Base-by-base conservation (phyloP, 2,113 vertebrate genomes). In the Ceyx cyanopectus region DNA sequence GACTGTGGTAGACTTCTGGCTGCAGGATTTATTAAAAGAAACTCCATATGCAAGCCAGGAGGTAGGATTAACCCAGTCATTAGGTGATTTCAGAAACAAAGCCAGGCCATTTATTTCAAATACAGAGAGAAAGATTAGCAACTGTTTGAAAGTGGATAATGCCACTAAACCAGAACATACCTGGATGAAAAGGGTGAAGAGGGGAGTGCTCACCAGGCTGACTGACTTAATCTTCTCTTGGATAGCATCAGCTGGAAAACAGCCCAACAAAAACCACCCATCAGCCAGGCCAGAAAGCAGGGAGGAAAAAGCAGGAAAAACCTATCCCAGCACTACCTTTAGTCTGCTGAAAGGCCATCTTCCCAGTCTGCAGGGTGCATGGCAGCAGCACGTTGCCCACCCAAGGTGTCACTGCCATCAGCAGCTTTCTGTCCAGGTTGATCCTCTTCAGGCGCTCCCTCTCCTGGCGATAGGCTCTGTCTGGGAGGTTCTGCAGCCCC, bases 141-240 rank as follows among this genome's bases (percentile, higher is more conserved):
- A 19, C 29, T 75, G 50, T 76, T 7, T 82, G 45, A 79, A 80
- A 80, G 63, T 43, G 82, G 46, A 2, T 15, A 68, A 67, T 14
- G 50, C 26, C 26, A 11, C 27, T 19, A 10, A 69, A 26, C 13
- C 51, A 78, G 5, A 12, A 66, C 88, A 43, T 7, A 98, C 98
- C 97, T 97, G 97, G n/a, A 99, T 97, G 29, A 99, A 94, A 19
- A 99, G 90, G 0, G 95, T 82, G 87, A 99, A 99, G 29, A 98
- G 53, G 0, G 98, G 96, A 2, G 98, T 99, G 77, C 98, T 98
- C 34, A 58, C 19, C 8, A 98, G 93, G 5, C 1, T 67, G 29
- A 92, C 12, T 0, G 60, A 56, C 87, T 96, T 96, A 2, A 97
- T 57, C 60, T 74, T 97, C 80, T 90, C 93, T n/a, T 94, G 92